Evolutionary conservation across 1,140 invertebrate genomes (phyloP).

Genomic region (Pseudobourletiella spinata): DNA sequence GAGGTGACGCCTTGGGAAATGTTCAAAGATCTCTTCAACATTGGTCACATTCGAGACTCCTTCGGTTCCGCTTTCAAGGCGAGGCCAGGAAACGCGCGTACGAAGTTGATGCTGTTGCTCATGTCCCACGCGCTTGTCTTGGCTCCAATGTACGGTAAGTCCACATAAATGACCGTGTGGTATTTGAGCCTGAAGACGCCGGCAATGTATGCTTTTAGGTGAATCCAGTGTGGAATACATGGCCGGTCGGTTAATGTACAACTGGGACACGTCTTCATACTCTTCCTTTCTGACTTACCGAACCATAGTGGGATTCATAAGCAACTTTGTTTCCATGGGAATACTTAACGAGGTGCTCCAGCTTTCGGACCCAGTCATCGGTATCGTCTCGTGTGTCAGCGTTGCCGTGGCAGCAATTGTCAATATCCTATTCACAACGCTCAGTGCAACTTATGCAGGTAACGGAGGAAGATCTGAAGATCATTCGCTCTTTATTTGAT

Average conservation of each 20-base stretch:
- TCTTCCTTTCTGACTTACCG: constrained; percentile 50
- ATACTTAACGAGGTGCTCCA: constrained; percentile 20
- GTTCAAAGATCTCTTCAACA: constrained; percentile 19
- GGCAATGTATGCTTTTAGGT: too few relatives aligned
- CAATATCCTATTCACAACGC: too few relatives aligned
- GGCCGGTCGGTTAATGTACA: constrained; percentile 61
- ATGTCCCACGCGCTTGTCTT: constrained; percentile 13
- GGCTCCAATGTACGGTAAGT: neutral
- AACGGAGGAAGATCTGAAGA: too few relatives aligned
- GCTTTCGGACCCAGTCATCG: constrained; percentile 59
- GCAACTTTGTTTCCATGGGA: constrained; percentile 32
- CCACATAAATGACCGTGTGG: neutral
- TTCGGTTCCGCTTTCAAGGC: constrained; percentile 11
- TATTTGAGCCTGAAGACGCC: too few relatives aligned
- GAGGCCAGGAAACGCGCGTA: constrained; percentile 14
- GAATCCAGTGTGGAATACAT: neutral
- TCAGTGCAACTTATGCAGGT: too few relatives aligned
- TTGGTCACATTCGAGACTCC: constrained; percentile 22
- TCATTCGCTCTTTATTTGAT: too few relatives aligned
- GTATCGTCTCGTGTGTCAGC: constrained; percentile 65
- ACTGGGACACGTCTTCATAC: constrained; percentile 73
- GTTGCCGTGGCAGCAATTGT: too few relatives aligned
- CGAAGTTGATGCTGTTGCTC: constrained; percentile 16
- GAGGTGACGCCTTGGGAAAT: constrained; percentile 10
- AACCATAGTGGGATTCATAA: constrained; percentile 27